These are phyloP conservation scores for Emydoidea blandingii DNA, from an alignment of 2,797 vertebrate genomes.

Conservation along the genomic window DNA sequence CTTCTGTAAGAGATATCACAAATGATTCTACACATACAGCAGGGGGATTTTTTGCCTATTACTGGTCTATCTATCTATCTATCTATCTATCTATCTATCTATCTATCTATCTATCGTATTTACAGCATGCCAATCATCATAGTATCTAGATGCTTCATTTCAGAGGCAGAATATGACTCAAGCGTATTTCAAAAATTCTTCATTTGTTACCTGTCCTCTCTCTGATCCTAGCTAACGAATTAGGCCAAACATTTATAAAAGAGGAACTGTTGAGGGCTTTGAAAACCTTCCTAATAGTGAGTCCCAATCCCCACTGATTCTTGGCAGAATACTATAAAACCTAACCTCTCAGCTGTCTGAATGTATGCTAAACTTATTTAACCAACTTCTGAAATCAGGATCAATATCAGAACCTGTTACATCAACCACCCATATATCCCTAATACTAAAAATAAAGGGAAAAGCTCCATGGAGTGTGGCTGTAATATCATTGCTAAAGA, in stretches of 20 bases:
- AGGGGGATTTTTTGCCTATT: neutral
- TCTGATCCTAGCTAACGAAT: conserved; percentile 14
- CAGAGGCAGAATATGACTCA: neutral
- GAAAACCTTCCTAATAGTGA: neutral
- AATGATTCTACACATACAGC: neutral
- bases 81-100: neutral
- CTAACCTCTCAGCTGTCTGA: neutral
- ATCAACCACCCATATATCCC: neutral
- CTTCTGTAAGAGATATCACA: neutral
- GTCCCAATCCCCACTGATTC: neutral
- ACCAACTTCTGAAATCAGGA: neutral
- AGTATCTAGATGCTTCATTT: neutral
- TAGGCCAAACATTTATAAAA: conserved; percentile 15
- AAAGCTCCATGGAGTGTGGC: neutral
- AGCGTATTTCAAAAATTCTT: conserved; percentile 6
- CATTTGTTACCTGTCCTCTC: neutral
- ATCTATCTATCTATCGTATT: neutral
- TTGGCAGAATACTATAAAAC: neutral
- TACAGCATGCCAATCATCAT: neutral
- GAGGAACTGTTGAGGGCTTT: neutral
- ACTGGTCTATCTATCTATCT: neutral
- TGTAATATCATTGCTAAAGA: neutral
- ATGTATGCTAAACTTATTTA: neutral
- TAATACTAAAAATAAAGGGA: neutral
- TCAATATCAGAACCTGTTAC: neutral